Percentiles rank a stretch among this genome's conserved stretches.
Evolutionary conservation across 1,140 invertebrate genomes (phyloP).

Genomic region (Drosophila ananassae): DNA sequence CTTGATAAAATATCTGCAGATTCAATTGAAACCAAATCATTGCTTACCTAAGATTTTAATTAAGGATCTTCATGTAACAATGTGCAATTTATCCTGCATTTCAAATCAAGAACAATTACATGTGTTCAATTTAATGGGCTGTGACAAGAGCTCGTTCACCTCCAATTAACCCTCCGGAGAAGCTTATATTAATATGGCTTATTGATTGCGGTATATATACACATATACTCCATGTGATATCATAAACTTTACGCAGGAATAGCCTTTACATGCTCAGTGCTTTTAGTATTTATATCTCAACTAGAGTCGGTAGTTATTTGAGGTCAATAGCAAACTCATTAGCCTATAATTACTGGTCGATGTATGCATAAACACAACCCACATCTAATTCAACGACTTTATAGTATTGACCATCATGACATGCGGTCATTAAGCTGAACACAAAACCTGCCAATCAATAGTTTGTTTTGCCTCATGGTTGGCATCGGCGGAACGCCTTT

Average conservation of each 20-base stretch:
- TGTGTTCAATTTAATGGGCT: constrained; percentile 1
- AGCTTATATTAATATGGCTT: constrained; percentile 18
- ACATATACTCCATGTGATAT: constrained; percentile 2
- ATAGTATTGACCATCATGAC: constrained; percentile 35
- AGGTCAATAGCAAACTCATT: constrained; percentile 72
- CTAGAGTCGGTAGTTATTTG: constrained; percentile 41
- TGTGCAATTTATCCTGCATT: not conserved
- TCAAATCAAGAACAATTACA: not conserved
- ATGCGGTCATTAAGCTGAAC: constrained; percentile 47
- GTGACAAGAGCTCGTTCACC: constrained; percentile 1
- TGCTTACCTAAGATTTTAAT: not conserved
- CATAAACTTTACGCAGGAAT: constrained; percentile 14
- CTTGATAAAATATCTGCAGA: not conserved
- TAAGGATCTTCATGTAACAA: not conserved
- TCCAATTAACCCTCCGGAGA: not conserved
- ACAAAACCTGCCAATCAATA: constrained; percentile 57
- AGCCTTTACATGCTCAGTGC: constrained; percentile 21
- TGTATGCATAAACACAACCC: constrained; percentile 43
- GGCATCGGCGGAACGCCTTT: constrained; percentile 48
- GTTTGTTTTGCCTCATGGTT: constrained; percentile 27
- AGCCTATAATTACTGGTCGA: constrained; percentile 61
- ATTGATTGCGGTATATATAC: constrained; percentile 47
- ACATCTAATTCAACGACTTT: constrained; percentile 44
- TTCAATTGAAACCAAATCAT: not conserved
- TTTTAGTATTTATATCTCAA: constrained; percentile 9